phyloP scores from a whole-genome alignment of 2,797 vertebrate species.

The Ceryle rudis region DNA sequence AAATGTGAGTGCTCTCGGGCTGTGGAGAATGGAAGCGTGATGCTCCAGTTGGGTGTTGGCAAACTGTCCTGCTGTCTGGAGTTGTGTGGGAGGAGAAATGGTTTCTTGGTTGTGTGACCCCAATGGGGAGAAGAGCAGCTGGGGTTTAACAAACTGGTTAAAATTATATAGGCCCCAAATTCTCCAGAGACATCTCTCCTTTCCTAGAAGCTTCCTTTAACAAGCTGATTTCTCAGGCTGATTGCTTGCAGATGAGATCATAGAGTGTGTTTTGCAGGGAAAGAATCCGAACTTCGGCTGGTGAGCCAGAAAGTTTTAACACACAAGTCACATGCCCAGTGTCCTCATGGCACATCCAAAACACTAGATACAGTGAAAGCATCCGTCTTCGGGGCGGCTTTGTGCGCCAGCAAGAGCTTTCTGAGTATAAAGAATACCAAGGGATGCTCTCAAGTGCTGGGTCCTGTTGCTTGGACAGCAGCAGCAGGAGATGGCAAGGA shows the following conservation, averaged over 20 bases:
- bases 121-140: constrained; percentile 53
- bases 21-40: not conserved
- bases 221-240: constrained; percentile 75
- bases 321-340: constrained; percentile 25
- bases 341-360: constrained; percentile 44
- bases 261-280: constrained; percentile 63
- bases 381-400: not conserved
- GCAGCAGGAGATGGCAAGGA: constrained; percentile 24
- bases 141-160: constrained; percentile 64
- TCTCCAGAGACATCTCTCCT: constrained; percentile 61
- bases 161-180: constrained; percentile 55
- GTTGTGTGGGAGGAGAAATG: constrained; percentile 42
- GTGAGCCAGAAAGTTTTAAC: constrained; percentile 63
- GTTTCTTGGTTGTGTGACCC: constrained; percentile 42
- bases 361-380: not conserved
- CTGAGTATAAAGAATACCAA: not conserved
- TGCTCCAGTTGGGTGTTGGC: constrained; percentile 38
- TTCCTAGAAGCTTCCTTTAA: constrained; percentile 75
- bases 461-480: constrained; percentile 23
- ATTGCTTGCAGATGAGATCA: constrained; percentile 77
- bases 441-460: not conserved
- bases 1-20: not conserved
- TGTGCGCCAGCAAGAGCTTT: not conserved
- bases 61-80: constrained; percentile 14
- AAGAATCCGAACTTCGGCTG: constrained; percentile 43